Evolutionary conservation across 2,113 vertebrate genomes (phyloP), one percentile per base, ranked within the genome.

Genomic region (Dicerorhinus sumatrensis): DNA sequence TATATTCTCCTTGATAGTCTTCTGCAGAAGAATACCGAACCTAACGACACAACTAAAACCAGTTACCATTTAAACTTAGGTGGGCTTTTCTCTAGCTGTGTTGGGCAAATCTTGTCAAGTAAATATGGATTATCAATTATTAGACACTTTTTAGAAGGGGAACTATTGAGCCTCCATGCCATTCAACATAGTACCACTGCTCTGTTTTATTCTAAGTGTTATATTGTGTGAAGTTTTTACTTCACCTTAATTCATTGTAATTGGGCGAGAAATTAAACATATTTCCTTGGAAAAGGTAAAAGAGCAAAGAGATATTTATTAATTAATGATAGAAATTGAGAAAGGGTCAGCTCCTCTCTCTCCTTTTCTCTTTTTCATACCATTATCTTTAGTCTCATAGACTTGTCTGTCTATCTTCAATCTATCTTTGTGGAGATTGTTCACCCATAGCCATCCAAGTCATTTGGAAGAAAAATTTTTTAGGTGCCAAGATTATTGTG

Each of bases 191-290:
- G 60, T 77, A 69, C 29, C 69, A 42, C 42, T 72, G 18, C 31
- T 85, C 29, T 94, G 2, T 91, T 81, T 89, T 89, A 70, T 29
- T 91, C 46, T 46, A 39, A 87, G 31, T 73, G 72, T 81, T 51
- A n/a, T 46, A 21, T 9, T 73, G 48, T 87, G 23, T 51, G n/a
- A 82, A 92, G 31, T 82, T 63, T 76, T 77, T 96, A 77, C 69
- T 93, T 89, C 69, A 8, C 8, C 27, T 84, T 33, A 36, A 18
- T 79, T 90, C 46, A 76, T 0, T 88, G 29, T 85, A 76, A 42
- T 85, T 88, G 89, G 8, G 18, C 96, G 33, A 93, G 12, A 93
- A 88, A 79, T 63, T 91, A 83, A 93, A 29, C 29, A 46, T 65
- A 84, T 84, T 95, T 33, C 60, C 21, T 63, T 70, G 56, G 65